Evolutionary conservation across 2,888 invertebrate species (phyloP).

Genomic region (Dryobota labecula): DNA sequence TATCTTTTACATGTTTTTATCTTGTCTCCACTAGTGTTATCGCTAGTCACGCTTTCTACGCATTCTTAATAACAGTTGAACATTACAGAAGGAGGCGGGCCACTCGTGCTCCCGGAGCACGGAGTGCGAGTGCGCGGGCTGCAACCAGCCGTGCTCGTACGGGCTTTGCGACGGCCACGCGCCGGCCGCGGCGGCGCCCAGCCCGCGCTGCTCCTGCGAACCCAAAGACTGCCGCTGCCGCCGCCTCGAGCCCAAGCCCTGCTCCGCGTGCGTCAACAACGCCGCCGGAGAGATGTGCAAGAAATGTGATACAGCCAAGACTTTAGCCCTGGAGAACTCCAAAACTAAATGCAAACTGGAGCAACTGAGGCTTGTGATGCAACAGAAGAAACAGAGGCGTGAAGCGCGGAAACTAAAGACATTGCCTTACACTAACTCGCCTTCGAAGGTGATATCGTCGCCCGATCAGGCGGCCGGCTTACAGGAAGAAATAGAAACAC

Average conservation of each 20-base stretch:
- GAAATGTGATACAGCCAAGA: conserved; percentile 85
- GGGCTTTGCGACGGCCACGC: conserved; percentile 84
- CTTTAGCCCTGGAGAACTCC: conserved; percentile 93
- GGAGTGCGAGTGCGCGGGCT: conserved; percentile 78
- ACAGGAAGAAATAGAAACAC: conserved; percentile 92
- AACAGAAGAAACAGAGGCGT: conserved; percentile 95
- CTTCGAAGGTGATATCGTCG: conserved; percentile 95
- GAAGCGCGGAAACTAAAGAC: conserved; percentile 94
- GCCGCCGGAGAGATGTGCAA: conserved; percentile 81
- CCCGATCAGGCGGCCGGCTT: conserved; percentile 95
- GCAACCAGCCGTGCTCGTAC: conserved; percentile 79
- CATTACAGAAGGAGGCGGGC: conserved; percentile 84
- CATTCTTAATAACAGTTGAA: conserved; percentile 26
- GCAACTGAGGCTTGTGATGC: conserved; percentile 96
- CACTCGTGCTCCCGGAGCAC: conserved; percentile 77
- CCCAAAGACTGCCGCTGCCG: conserved; percentile 73
- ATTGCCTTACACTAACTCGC: conserved; percentile 90
- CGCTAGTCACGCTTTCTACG: conserved; percentile 31
- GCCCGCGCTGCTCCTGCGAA: conserved; percentile 69
- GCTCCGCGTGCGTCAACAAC: conserved; percentile 73
- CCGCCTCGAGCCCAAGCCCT: conserved; percentile 71
- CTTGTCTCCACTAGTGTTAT: conserved; percentile 41
- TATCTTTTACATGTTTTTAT: conserved; percentile 42
- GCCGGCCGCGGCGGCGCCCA: conserved; percentile 59
- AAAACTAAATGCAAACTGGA: conserved; percentile 96